Base-by-base conservation (phyloP, 2,797 vertebrate genomes). In the Alexandromys oeconomus region DNA sequence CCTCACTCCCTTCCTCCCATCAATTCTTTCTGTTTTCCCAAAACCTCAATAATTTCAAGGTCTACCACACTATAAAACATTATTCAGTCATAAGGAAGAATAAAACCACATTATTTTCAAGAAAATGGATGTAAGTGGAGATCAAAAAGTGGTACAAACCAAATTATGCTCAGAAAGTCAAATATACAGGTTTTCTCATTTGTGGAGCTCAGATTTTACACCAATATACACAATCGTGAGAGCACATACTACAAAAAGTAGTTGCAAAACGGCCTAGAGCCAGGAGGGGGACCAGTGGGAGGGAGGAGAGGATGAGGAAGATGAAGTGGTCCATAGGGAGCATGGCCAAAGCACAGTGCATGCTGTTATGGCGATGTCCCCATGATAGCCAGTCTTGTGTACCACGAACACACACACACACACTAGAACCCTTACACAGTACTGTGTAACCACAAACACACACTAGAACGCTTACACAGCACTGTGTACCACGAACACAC, bases 21-120 rank as follows among this genome's bases (percentile, higher is more conserved):
- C 4, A 8, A 6, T 2, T 29, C 15, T 77, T 19, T 23, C 46
- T 63, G n/a, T 4, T 4, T 31, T 48, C 19, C 19, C 0, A 0
- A 51, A 76, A 37, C 48, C 19, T 81, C 54, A 57, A 59, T 5
- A 71, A 54, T 7, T 15, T 15, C 73, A 13, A 13, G 12, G n/a
- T 9, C 31, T 10, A n/a, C 34, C 34, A 86, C 2, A 14, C 34
- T 27, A 17, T 17, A 34, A 2, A 37, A 54, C 37, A 31, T 21
- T 74, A 59, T 76, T 61, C 27, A 76, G 19, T 19, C 29, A 40
- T 21, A 61, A 43, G 61, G 71, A 76, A 76, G 37, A 88, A 61
- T 40, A 43, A 43, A 34, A 25, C 6, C 13, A 76, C 40, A 21
- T 61, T 3, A 67, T 67, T 6, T 76, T 23, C 37, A 61, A 74